Evolutionary conservation across 2,113 vertebrate genomes (phyloP), one percentile per base, ranked within the genome.

Genomic region (Sander vitreus): DNA sequence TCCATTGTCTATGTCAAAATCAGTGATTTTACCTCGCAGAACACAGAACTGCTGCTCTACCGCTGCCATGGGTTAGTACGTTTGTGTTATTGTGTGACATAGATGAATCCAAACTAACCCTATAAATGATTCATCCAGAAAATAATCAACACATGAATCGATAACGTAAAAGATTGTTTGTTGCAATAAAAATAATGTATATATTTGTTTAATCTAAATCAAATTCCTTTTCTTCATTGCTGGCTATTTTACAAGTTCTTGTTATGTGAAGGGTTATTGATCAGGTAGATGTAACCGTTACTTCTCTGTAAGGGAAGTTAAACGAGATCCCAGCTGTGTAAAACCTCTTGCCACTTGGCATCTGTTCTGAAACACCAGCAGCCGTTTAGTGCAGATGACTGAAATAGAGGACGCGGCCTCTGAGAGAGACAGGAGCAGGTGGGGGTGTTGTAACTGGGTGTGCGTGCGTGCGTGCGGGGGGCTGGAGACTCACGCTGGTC

Each of bases 401-500:
- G 65, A 73, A 79, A 76, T 47, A 65, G 45, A 64, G 43, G 25
- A 66, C 7, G 23, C 55, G 63, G n/a, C 25, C 62, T 65, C 45
- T 0, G 55, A 47, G 48, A 12, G 75, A 76, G 72, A 80, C 64
- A 54, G 48, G 23, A 80, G 25, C 83, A 80, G 70, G 21, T 64
- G 88, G 51, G 27, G 6, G 60, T 23, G 1, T n/a, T 54, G 51
- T n/a, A 54, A 54, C 51, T 11, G 18, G n/a, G n/a, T n/a, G n/a
- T n/a, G n/a, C n/a, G n/a, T n/a, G n/a, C n/a, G n/a, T n/a, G n/a
- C n/a, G n/a, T n/a, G n/a, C n/a, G n/a, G n/a, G n/a, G n/a, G n/a
- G n/a, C n/a, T n/a, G n/a, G n/a, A 48, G 30, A 94, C 98, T 97
- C 93, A 99, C 98, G 39, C 96, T 97, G 66, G 93, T 95, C 81